Evolutionary conservation across 1,140 invertebrate species (phyloP).

Genomic region (Gonatopus flavifemur): DNA sequence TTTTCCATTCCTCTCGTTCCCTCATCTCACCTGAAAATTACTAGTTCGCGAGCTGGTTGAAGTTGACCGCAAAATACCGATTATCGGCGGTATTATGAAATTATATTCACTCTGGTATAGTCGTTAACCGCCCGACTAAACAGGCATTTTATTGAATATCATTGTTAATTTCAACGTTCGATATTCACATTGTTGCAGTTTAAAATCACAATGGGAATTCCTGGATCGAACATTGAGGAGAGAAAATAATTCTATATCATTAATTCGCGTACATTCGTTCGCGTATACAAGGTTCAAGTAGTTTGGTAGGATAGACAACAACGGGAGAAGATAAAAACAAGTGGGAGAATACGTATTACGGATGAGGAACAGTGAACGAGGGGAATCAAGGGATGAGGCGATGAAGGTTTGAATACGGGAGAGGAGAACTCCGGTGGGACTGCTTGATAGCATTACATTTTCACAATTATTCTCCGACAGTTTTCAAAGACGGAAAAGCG

Average conservation of each 20-base stretch:
- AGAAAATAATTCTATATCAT: slow-evolving; percentile 13
- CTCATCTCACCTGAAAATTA: too few relatives aligned
- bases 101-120: too few relatives aligned
- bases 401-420: background rate
- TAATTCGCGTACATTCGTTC: background rate
- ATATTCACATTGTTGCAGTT: too few relatives aligned
- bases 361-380: slow-evolving; percentile 17
- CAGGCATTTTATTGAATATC: slow-evolving; percentile 16
- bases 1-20: too few relatives aligned
- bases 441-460: slow-evolving; percentile 22
- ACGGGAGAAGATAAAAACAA: slow-evolving; percentile 3
- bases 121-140: too few relatives aligned
- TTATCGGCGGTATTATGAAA: too few relatives aligned
- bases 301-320: background rate
- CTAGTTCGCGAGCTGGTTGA: too few relatives aligned
- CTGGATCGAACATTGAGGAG: background rate
- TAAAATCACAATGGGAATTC: too few relatives aligned
- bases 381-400: slow-evolving; percentile 3
- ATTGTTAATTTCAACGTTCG: slow-evolving; percentile 1
- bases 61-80: too few relatives aligned
- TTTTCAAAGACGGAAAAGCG: slow-evolving; percentile 1
- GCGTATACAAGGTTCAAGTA: background rate
- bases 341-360: background rate
- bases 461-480: slow-evolving; percentile 28
- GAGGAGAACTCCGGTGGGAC: slow-evolving; percentile 14